Base-by-base conservation (phyloP, 2,888 invertebrate species). In the Drosophila mimetica region DNA sequence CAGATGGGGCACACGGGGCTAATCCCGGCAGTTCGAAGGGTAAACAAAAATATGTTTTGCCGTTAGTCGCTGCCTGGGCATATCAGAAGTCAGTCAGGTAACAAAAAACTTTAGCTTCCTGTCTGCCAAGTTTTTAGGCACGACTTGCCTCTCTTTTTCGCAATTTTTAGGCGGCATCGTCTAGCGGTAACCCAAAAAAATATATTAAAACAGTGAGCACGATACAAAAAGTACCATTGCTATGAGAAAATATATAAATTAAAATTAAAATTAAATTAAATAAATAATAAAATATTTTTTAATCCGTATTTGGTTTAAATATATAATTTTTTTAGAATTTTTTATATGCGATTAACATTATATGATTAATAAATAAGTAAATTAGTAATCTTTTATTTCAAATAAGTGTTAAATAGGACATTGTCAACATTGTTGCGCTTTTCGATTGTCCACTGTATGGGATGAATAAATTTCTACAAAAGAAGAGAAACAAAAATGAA, bases 61-160 rank as follows among this genome's bases (percentile, higher is more conserved):
- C 79, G 82, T 83, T 83, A 87, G 85, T 65, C 52, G 44, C 22
- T 53, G 61, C 63, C 52, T 48, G 67, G 65, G 58, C 71, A 75
- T 83, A 83, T 76, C 82, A 79, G 70, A 57, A 84, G 81, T 78
- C 66, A 66, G 73, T 72, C 74, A 73, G 86, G 85, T 85, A 83
- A 83, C 76, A 87, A 85, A 85, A 85, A 83, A 83, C 82, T 85
- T 87, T 74, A 82, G 88, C 82, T 83, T 83, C 87, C 82, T 83
- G 82, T 85, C 82, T 83, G 77, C 82, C 86, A 83, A 87, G 71
- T 83, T 83, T 74, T 61, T 59, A 57, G 55, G 64, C 66, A 77
- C 71, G 69, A 71, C 67, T 72, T 60, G 54, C 28, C 52, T 16
- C 75, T 51, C 55, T 58, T 48, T 71, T 28, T 47, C 25, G 20